These are phyloP conservation scores for Gymnoscopelus microlampas DNA, from an alignment of 2,797 vertebrate genomes.

Conservation along the genomic window DNA sequence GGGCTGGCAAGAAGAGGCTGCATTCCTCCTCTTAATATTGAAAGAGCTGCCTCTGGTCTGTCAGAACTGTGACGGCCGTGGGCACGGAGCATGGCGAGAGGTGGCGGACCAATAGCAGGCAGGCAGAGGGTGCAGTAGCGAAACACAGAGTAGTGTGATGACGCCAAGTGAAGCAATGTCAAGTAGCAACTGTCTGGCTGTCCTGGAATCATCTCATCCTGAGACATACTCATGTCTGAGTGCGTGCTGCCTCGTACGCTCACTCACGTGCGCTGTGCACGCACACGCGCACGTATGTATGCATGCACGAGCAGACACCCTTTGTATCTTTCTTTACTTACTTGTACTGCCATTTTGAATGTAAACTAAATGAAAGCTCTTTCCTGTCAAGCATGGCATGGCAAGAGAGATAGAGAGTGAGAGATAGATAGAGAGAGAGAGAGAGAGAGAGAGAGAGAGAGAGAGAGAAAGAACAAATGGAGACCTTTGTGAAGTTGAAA, in stretches of 20 bases:
- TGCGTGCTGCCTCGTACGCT: background rate
- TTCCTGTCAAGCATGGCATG: background rate
- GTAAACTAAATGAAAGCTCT: too few relatives aligned
- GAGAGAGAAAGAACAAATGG: too few relatives aligned
- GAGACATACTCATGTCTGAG: background rate
- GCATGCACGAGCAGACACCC: background rate
- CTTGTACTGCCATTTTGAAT: too few relatives aligned
- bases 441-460: too few relatives aligned
- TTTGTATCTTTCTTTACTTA: too few relatives aligned
- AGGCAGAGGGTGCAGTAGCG: background rate
- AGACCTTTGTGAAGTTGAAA: too few relatives aligned
- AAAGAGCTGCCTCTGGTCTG: conserved; percentile 17
- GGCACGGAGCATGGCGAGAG: conserved; percentile 7
- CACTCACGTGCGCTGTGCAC: background rate
- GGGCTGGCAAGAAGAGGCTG: background rate
- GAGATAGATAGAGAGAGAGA: too few relatives aligned
- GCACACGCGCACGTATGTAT: background rate
- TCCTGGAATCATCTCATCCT: background rate
- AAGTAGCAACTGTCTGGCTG: conserved; percentile 1
- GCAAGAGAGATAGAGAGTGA: too few relatives aligned
- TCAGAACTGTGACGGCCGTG: conserved; percentile 12
- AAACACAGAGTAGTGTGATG: background rate
- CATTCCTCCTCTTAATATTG: conserved; percentile 25
- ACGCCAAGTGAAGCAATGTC: background rate
- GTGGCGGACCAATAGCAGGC: background rate